Conservation (phyloP, 2,113 vertebrate genomes). For the Brachyhypopomus occidentalis region DNA sequence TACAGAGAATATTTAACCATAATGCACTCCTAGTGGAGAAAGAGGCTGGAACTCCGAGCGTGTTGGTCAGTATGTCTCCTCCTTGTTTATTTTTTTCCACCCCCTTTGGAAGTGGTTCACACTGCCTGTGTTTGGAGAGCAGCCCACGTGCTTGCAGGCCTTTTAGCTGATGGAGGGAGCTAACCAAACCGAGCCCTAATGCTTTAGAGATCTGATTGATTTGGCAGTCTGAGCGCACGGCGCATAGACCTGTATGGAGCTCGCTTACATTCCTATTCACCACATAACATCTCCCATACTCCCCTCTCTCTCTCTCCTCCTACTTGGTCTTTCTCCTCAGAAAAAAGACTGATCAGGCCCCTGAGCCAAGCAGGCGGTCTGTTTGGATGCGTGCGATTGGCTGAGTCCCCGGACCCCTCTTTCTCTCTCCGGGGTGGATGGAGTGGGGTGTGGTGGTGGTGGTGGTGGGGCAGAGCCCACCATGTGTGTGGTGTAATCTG, state of each 20-base stretch:
- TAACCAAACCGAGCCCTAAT: not conserved
- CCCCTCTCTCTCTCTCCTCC: not conserved
- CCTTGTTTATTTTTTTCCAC: too few relatives aligned
- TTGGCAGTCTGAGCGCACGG: not conserved
- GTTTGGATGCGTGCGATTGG: conserved; percentile 31
- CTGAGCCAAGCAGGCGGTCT: conserved; percentile 10
- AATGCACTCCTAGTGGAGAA: not conserved
- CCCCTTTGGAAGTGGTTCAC: too few relatives aligned
- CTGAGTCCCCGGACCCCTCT: conserved; percentile 1
- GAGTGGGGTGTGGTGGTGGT: not conserved
- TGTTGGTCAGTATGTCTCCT: not conserved
- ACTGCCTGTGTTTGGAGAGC: not conserved
- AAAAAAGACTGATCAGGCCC: not conserved
- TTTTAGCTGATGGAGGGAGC: not conserved
- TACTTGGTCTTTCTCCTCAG: not conserved
- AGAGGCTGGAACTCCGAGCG: not conserved
- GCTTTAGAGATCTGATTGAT: not conserved
- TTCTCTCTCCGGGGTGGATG: conserved; percentile 5
- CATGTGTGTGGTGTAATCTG: conserved; percentile 73
- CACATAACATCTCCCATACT: not conserved
- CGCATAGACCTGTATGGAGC: not conserved
- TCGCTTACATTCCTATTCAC: not conserved
- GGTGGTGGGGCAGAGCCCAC: conserved; percentile 56
- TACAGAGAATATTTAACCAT: not conserved
- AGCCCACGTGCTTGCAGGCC: not conserved